These are phyloP conservation scores for Acanthiza pusilla DNA, from an alignment of 2,797 vertebrate species.

Conservation along the genomic window DNA sequence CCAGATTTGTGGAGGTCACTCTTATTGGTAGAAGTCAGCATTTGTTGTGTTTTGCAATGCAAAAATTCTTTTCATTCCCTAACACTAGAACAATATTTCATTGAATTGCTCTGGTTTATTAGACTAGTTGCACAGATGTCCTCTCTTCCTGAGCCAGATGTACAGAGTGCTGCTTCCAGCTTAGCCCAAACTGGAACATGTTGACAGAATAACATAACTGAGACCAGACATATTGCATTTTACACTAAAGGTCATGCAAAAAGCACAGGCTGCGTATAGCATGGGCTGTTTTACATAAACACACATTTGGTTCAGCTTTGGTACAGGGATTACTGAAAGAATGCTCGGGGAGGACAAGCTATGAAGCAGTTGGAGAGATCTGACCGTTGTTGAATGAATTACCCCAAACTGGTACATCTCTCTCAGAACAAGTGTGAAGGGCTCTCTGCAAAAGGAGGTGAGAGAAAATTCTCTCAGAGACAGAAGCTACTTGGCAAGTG, in stretches of 20 bases:
- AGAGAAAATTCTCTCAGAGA: constrained; percentile 1
- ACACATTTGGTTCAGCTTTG: constrained; percentile 53
- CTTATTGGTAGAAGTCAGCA: constrained; percentile 18
- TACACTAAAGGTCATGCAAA: constrained; percentile 52
- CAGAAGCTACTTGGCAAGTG: background rate
- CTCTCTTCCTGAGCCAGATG: constrained; percentile 63
- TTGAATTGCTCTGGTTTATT: constrained; percentile 47
- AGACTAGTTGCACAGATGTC: constrained; percentile 59
- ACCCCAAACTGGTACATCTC: background rate
- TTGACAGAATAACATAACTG: constrained; percentile 61
- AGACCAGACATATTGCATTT: constrained; percentile 58
- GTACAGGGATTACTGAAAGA: constrained; percentile 45
- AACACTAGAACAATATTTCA: constrained; percentile 51
- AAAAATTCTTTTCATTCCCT: constrained; percentile 55
- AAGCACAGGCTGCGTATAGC: constrained; percentile 52
- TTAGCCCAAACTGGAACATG: constrained; percentile 65
- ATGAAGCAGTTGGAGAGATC: constrained; percentile 28
- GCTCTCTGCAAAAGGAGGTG: background rate
- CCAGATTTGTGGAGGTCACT: constrained; percentile 32
- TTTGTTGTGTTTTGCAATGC: constrained; percentile 60
- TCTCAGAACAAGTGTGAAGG: constrained; percentile 10
- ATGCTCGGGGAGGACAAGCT: constrained; percentile 10
- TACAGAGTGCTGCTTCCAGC: constrained; percentile 50
- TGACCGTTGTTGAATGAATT: constrained; percentile 49
- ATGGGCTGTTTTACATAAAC: constrained; percentile 49